These are phyloP conservation scores for Troglohyphantes excavatus DNA, from an alignment of 2,888 invertebrate species.

Conservation along the genomic window DNA sequence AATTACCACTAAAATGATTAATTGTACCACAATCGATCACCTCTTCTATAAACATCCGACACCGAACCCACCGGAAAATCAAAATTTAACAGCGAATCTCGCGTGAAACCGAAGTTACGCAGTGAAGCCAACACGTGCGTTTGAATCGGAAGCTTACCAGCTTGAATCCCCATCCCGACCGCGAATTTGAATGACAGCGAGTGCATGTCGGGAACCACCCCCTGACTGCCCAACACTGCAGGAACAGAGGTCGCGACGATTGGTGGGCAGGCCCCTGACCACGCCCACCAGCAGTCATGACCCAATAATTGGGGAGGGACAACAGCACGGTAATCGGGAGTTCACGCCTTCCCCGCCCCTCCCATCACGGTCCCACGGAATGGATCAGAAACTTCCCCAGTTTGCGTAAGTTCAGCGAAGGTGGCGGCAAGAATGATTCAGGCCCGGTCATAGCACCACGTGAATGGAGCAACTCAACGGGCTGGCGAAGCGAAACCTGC, in stretches of 20 bases:
- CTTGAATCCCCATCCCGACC: not conserved
- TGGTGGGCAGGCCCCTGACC: conserved; percentile 65
- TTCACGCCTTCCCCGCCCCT: conserved; percentile 8
- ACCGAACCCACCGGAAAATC: no score
- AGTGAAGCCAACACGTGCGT: conserved; percentile 19
- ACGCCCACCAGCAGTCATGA: conserved; percentile 65
- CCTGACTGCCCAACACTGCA: conserved; percentile 46
- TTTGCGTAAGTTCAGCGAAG: conserved; percentile 31
- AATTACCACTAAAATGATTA: no score
- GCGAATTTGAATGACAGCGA: conserved; percentile 67
- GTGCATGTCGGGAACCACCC: conserved; percentile 52
- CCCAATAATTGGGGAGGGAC: conserved; percentile 70
- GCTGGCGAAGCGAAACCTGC: conserved; percentile 67
- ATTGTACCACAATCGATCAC: no score
- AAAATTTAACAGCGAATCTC: not conserved
- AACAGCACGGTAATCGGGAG: conserved; percentile 34
- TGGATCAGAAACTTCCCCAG: conserved; percentile 54
- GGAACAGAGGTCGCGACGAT: conserved; percentile 42
- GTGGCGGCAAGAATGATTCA: conserved; percentile 33
- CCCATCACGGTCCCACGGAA: conserved; percentile 16
- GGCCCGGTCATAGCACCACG: conserved; percentile 27
- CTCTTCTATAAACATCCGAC: no score
- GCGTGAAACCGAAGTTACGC: no score
- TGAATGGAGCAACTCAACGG: conserved; percentile 69
- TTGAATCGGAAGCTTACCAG: conserved; percentile 11